phyloP scores from a whole-genome alignment of 1,140 invertebrate species.

The Diorhabda carinulata region DNA sequence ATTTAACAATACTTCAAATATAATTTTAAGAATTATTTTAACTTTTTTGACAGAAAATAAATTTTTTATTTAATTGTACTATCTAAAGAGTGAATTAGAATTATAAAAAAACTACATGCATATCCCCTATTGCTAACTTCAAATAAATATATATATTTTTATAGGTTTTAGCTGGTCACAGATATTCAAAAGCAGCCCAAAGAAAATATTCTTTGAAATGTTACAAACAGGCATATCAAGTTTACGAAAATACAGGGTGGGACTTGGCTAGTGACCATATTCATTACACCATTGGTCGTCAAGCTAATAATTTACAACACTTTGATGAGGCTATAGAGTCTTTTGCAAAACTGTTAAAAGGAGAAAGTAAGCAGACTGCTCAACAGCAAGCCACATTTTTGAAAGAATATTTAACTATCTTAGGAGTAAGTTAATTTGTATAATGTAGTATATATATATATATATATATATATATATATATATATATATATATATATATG shows the following conservation, averaged over 20 bases:
- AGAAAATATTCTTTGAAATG: slow-evolving; percentile 85
- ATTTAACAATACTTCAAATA: too few species aligned
- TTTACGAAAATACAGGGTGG: slow-evolving; percentile 81
- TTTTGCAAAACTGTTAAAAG: slow-evolving; percentile 74
- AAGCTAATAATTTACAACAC: slow-evolving; percentile 76
- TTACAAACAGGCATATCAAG: slow-evolving; percentile 88
- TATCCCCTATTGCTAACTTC: too few species aligned
- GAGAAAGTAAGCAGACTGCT: slow-evolving; percentile 68
- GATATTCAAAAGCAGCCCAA: slow-evolving; percentile 88
- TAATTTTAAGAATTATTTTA: too few species aligned
- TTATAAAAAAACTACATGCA: too few species aligned
- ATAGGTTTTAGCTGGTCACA: slow-evolving; percentile 78
- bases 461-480: too few species aligned
- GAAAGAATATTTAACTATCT: slow-evolving; percentile 81
- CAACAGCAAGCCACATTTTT: slow-evolving; percentile 81
- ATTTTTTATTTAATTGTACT: too few species aligned
- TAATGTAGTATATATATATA: too few species aligned
- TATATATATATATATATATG: too few species aligned
- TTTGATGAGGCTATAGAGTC: slow-evolving; percentile 71
- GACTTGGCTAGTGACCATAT: slow-evolving; percentile 92
- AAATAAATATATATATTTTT: not conserved
- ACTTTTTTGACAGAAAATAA: too few species aligned
- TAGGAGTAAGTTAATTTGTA: slow-evolving; percentile 57
- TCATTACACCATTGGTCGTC: slow-evolving; percentile 86
- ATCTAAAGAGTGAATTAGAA: too few species aligned